Evolutionary conservation across 2,113 vertebrate genomes (phyloP).

Genomic region (Eleginops maclovinus): DNA sequence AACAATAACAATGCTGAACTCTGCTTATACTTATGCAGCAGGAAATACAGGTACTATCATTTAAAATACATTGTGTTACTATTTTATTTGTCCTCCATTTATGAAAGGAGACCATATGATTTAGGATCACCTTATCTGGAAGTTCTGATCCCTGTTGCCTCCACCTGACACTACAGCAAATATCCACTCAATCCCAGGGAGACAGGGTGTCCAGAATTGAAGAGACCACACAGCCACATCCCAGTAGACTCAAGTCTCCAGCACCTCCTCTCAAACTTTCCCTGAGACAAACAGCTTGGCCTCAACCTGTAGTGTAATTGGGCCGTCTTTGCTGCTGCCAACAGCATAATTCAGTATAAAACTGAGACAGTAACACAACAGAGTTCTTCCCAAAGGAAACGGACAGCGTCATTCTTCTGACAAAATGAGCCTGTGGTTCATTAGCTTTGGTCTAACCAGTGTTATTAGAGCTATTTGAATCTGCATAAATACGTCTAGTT

Average conservation of each 20-base stretch:
- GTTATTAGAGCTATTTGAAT: constrained; percentile 53
- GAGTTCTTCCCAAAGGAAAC: constrained; percentile 52
- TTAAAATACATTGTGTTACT: too few species aligned
- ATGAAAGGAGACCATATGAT: too few species aligned
- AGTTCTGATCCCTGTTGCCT: background rate
- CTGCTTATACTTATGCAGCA: too few species aligned
- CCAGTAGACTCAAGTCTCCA: background rate
- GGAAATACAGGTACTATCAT: too few species aligned
- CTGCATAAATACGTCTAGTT: constrained; percentile 31
- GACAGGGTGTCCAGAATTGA: constrained; percentile 25
- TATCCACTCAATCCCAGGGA: constrained; percentile 10
- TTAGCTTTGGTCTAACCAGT: constrained; percentile 46
- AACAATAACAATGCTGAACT: too few species aligned
- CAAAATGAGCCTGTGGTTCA: constrained; percentile 36
- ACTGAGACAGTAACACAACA: constrained; percentile 46
- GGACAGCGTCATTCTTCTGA: background rate
- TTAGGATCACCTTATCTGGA: too few species aligned
- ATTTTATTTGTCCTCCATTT: too few species aligned
- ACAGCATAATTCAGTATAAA: constrained; percentile 29
- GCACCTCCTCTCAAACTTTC: constrained; percentile 51
- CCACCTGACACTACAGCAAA: background rate
- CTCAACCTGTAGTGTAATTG: constrained; percentile 42
- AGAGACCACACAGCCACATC: constrained; percentile 17
- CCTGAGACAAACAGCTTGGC: constrained; percentile 51
- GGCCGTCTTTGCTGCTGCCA: constrained; percentile 36